phyloP scores from a whole-genome alignment of 2,113 vertebrate genomes.

The Merops nubicus region DNA sequence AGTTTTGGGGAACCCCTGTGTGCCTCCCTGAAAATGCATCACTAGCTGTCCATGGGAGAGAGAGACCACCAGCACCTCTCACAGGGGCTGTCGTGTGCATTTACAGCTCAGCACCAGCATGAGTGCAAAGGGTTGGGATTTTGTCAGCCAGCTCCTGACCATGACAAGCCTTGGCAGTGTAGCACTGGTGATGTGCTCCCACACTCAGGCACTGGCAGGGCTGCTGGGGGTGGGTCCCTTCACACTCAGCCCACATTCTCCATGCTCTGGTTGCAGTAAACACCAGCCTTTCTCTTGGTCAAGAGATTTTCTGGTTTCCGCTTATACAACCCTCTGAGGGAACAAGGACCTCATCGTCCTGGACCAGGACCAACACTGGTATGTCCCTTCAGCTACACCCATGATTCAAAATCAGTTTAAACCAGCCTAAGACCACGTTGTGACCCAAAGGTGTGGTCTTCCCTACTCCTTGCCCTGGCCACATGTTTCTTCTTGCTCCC shows the following conservation, averaged over 20 bases:
- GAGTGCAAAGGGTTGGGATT: neutral
- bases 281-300: neutral
- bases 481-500: neutral
- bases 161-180: neutral
- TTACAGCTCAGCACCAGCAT: neutral
- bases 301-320: neutral
- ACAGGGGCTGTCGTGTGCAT: fast-evolving
- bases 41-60: neutral
- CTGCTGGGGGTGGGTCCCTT: neutral
- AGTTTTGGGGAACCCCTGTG: neutral
- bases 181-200: neutral
- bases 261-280: neutral
- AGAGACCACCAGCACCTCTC: neutral
- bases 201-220: neutral
- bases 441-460: neutral
- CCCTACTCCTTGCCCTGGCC: neutral
- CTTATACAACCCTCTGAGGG: neutral
- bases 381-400: neutral
- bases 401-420: neutral
- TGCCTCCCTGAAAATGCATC: neutral
- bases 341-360: neutral
- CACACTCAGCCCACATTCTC: neutral
- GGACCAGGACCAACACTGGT: neutral
- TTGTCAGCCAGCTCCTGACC: neutral
- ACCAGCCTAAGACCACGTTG: neutral